Base-by-base conservation (phyloP, 2,888 invertebrate genomes). In the Conus canariensis region DNA sequence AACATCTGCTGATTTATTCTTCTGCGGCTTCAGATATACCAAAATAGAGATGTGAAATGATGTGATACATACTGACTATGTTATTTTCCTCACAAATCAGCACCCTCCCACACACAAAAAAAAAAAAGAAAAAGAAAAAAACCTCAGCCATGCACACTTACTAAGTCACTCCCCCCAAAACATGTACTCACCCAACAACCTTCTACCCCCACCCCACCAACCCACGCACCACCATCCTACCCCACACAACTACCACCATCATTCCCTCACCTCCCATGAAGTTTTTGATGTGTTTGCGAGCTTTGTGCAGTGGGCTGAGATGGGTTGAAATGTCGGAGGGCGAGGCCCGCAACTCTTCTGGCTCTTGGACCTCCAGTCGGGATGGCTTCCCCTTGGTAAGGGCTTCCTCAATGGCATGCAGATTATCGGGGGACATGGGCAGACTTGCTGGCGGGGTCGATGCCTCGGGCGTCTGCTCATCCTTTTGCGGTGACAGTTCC, bases 191-290 rank as follows among this genome's bases (percentile, higher is more conserved):
- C 22, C 70, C 70, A 16, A 14, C 22, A 14, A 19, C 70, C 70
- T n/a, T 70, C 70, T 19, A 14, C 22, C 67, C 67, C 67, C 67
- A 19, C 14, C 22, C 70, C 70, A 14, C 70, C 22, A 64, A 5
- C 60, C 60, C n/a, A 70, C 77, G 5, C 77, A 25, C 77, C 77
- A 45, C 77, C 25, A 12, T 30, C 16, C 2, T 22, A 30, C 10
- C 30, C 30, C 16, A n/a, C 19, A n/a, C 0, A 74, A 3, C 74
- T 10, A 74, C 74, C 74, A 56, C 25, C 19, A 25, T 22, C 58
- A 0, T 2, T 22, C 74, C 67, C 93, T 90, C 83, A 94, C 94
- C 94, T 92, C 93, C 94, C 88, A 94, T 91, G 85, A 94, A 92
- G 88, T 93, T 94, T 85, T 93, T 94, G 91, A 94, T 88, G 85